Conservation (phyloP, 2,888 invertebrate genomes). For the Leucozona laternaria region DNA sequence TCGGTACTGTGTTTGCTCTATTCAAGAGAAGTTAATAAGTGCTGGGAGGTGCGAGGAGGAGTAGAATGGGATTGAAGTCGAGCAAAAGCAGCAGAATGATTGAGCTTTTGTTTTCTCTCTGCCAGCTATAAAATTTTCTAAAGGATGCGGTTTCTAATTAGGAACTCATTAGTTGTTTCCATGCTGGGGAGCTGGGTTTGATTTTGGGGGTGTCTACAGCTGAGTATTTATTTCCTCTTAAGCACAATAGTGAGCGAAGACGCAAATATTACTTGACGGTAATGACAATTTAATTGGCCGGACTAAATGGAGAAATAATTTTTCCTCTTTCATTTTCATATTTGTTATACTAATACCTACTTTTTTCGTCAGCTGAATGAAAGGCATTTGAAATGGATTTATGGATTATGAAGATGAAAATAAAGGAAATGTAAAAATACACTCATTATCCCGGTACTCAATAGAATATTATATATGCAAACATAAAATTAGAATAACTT, state of each 20-base stretch:
- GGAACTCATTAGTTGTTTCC: slow-evolving; percentile 60
- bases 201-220: neutral
- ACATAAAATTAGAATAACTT: neutral
- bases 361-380: neutral
- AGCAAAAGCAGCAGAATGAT: slow-evolving; percentile 24
- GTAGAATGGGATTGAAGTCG: neutral
- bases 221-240: slow-evolving; percentile 16
- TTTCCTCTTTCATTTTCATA: neutral
- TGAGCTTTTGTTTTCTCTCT: slow-evolving; percentile 49
- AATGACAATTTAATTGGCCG: slow-evolving; percentile 61
- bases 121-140: slow-evolving; percentile 29
- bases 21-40: slow-evolving; percentile 56
- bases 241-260: slow-evolving; percentile 10
- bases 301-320: slow-evolving; percentile 5
- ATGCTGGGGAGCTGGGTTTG: neutral
- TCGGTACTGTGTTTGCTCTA: neutral
- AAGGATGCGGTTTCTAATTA: slow-evolving; percentile 61
- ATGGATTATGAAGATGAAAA: slow-evolving; percentile 22
- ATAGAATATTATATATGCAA: slow-evolving; percentile 5
- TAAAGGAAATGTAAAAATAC: neutral
- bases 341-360: neutral
- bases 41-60: slow-evolving; percentile 22
- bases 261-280: slow-evolving; percentile 40
- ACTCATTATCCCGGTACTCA: slow-evolving; percentile 3
- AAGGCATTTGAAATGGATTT: slow-evolving; percentile 32